Conservation (phyloP, 2,797 vertebrate genomes). For the Eutrigla gurnardus region DNA sequence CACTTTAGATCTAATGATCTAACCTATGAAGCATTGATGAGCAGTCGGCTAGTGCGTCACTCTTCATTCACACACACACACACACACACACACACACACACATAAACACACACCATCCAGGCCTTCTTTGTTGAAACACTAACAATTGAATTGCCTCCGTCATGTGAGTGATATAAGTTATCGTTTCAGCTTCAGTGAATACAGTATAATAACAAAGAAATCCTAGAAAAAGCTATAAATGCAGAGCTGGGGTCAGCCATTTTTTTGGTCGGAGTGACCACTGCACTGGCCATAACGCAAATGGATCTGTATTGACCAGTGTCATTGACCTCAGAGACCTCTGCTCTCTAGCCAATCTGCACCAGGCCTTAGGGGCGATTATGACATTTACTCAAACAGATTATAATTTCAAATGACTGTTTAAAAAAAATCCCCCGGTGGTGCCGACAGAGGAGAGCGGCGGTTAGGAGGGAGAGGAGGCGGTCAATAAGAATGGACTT, state of each 20-base stretch:
- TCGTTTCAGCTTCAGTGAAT: slow-evolving; percentile 36
- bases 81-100: slow-evolving; percentile 15
- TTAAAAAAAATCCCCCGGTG: slow-evolving; percentile 83
- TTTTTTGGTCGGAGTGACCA: slow-evolving; percentile 57
- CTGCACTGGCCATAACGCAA: slow-evolving; percentile 62
- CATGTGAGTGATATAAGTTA: slow-evolving; percentile 50
- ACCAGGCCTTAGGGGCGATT: slow-evolving; percentile 84
- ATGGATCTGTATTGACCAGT: slow-evolving; percentile 83
- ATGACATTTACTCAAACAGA: slow-evolving; percentile 89
- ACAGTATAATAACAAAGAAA: slow-evolving; percentile 23
- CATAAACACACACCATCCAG: slow-evolving; percentile 11
- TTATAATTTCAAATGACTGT: slow-evolving; percentile 91
- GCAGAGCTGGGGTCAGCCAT: slow-evolving; percentile 46
- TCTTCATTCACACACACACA: slow-evolving; percentile 72
- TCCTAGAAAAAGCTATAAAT: slow-evolving; percentile 9
- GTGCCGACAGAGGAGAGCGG: slow-evolving; percentile 66
- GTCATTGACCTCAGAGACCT: slow-evolving; percentile 81
- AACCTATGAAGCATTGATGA: slow-evolving; percentile 85
- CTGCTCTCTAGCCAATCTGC: slow-evolving; percentile 83
- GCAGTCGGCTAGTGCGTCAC: slow-evolving; percentile 73
- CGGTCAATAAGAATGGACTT: slow-evolving; percentile 86
- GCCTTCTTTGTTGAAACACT: slow-evolving; percentile 51
- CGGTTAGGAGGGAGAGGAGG: slow-evolving; percentile 67
- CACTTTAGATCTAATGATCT: slow-evolving; percentile 86
- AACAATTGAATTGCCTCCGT: slow-evolving; percentile 59